Evolutionary conservation across 2,797 vertebrate species (phyloP).

Genomic region (Danio aesculapii): DNA sequence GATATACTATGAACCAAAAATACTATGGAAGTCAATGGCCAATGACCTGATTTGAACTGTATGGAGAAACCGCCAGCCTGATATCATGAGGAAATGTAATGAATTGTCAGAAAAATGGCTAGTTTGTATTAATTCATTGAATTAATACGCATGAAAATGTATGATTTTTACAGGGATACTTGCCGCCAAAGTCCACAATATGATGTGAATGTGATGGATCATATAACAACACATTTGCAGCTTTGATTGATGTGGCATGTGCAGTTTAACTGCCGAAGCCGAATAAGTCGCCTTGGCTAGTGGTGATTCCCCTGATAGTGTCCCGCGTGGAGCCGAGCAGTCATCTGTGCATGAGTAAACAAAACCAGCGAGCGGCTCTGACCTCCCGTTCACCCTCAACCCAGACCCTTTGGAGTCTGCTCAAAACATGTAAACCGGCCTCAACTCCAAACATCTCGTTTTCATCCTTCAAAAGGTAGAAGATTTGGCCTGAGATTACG

Average conservation of each 20-base stretch:
- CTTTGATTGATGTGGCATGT: conserved; percentile 21
- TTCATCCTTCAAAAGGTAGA: conserved; percentile 58
- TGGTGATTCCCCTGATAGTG: conserved; percentile 32
- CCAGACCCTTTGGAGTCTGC: conserved; percentile 47
- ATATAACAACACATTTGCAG: conserved; percentile 20
- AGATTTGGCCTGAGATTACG: conserved; percentile 57
- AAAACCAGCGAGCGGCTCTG: conserved; percentile 40
- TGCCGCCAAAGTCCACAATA: background rate
- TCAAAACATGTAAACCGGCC: conserved; percentile 49
- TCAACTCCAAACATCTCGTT: conserved; percentile 53
- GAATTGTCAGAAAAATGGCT: too few species aligned
- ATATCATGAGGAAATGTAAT: too few species aligned
- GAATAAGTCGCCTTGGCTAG: conserved; percentile 8
- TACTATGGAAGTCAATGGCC: too few species aligned
- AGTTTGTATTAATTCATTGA: too few species aligned
- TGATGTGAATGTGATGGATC: conserved; percentile 41
- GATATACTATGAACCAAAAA: too few species aligned
- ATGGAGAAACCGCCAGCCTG: too few species aligned
- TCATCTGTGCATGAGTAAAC: conserved; percentile 49
- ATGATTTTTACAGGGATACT: too few species aligned
- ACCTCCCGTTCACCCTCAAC: conserved; percentile 54
- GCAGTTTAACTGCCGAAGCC: conserved; percentile 3
- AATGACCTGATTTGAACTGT: too few species aligned
- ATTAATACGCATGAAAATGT: too few species aligned
- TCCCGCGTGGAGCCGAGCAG: conserved; percentile 21